Percentiles rank a stretch among this genome's conserved stretches.
Conservation (phyloP, 2,888 invertebrate species). For the Pherbina coryleti region DNA sequence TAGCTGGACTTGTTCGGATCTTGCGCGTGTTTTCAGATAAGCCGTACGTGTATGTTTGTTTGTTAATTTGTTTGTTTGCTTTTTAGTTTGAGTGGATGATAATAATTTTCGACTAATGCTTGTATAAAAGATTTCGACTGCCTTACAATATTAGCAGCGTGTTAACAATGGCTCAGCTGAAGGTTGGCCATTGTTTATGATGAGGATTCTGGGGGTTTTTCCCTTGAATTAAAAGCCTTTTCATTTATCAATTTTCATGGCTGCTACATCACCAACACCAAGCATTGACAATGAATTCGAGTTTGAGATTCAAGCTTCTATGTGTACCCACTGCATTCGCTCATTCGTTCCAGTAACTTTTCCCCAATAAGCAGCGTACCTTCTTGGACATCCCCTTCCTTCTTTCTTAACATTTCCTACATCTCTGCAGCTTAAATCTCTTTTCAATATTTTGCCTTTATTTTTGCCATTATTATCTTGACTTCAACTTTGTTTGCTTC, state of each 20-base stretch:
- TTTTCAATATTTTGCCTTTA: neutral
- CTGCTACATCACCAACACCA: neutral
- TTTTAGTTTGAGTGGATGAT: no score
- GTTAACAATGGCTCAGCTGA: no score
- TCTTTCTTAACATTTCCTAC: neutral
- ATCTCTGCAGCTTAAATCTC: neutral
- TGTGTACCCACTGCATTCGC: neutral
- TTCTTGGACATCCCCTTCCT: neutral
- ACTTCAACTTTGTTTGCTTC: neutral
- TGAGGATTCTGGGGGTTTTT: neutral
- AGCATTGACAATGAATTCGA: neutral
- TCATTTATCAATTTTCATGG: constrained; percentile 17
- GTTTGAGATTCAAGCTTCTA: neutral
- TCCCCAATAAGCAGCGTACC: neutral
- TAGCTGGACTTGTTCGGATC: no score
- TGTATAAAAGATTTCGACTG: no score
- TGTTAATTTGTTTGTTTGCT: no score
- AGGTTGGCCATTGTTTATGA: neutral
- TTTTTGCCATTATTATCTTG: neutral
- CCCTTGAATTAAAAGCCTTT: constrained; percentile 9
- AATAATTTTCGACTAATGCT: no score
- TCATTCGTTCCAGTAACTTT: neutral
- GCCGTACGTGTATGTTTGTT: no score
- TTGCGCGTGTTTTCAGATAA: no score
- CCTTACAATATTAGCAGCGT: no score